phyloP scores from a whole-genome alignment of 2,797 vertebrate species.

The Malurus splendens region DNA sequence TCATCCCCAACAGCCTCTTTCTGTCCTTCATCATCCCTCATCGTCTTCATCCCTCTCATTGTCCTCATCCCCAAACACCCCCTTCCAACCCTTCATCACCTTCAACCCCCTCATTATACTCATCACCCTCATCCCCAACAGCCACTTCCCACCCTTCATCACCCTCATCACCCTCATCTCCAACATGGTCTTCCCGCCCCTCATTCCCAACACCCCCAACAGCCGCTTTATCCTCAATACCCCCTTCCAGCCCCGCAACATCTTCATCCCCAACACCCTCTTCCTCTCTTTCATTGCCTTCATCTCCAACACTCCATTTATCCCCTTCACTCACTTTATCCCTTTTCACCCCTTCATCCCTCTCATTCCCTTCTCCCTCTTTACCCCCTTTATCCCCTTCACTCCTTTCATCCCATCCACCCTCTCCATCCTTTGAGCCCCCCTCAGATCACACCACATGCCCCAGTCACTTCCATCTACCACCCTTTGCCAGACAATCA shows the following conservation, averaged over 20 bases:
- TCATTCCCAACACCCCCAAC: no score
- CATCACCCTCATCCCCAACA: background rate
- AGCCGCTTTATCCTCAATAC: no score
- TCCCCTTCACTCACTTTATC: background rate
- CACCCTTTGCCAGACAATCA: background rate
- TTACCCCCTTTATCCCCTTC: background rate
- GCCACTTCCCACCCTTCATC: background rate
- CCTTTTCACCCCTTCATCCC: no score
- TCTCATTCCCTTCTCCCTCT: no score
- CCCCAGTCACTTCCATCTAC: background rate
- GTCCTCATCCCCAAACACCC: no score
- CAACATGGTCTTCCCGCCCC: background rate
- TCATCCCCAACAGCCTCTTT: no score
- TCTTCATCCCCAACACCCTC: no score
- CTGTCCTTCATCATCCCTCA: background rate
- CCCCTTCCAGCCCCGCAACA: background rate
- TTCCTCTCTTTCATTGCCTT: fast-evolving
- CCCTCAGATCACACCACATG: background rate
- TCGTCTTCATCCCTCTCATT: background rate
- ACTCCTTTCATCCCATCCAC: background rate
- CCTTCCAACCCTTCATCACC: no score
- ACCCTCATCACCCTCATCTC: background rate
- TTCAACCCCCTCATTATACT: no score
- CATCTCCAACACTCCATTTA: background rate
- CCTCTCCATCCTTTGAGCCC: background rate